phyloP scores from a whole-genome alignment of 2,888 invertebrate species.

The Ophioninae sp. region DNA sequence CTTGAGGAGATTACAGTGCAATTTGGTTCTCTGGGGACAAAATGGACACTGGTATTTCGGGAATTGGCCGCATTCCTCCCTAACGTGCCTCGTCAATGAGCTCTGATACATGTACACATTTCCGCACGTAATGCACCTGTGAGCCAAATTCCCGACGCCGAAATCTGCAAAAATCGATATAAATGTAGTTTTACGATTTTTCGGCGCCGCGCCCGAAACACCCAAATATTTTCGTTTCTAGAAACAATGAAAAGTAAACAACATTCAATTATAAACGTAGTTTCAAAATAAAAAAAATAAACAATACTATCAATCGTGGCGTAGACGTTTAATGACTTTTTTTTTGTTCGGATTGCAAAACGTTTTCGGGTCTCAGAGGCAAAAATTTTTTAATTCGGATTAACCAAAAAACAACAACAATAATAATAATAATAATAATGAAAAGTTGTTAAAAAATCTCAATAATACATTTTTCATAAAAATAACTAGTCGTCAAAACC shows the following conservation, averaged over 20 bases:
- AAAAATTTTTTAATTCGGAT: background rate
- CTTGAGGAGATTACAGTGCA: conserved; percentile 77
- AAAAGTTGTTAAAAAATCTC: background rate
- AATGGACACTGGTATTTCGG: conserved; percentile 78
- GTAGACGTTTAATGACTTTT: too few species aligned
- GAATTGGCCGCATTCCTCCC: conserved; percentile 77
- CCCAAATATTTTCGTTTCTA: background rate
- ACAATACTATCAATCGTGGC: background rate
- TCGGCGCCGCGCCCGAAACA: too few species aligned
- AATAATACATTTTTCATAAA: background rate
- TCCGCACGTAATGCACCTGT: conserved; percentile 73
- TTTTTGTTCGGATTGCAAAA: conserved; percentile 12
- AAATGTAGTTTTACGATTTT: conserved; percentile 34
- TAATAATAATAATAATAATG: background rate
- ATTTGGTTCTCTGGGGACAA: conserved; percentile 77
- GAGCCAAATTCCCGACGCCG: conserved; percentile 61
- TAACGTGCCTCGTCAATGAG: conserved; percentile 74
- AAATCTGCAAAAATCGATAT: conserved; percentile 74
- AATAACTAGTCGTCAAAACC: background rate
- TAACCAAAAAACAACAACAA: background rate
- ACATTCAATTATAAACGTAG: background rate
- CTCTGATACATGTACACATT: conserved; percentile 75
- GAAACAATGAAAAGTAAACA: background rate
- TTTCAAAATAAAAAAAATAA: background rate
- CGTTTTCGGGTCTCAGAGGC: background rate